phyloP scores from a whole-genome alignment of 2,113 vertebrate genomes.

The Gymnobelideus leadbeateri region DNA sequence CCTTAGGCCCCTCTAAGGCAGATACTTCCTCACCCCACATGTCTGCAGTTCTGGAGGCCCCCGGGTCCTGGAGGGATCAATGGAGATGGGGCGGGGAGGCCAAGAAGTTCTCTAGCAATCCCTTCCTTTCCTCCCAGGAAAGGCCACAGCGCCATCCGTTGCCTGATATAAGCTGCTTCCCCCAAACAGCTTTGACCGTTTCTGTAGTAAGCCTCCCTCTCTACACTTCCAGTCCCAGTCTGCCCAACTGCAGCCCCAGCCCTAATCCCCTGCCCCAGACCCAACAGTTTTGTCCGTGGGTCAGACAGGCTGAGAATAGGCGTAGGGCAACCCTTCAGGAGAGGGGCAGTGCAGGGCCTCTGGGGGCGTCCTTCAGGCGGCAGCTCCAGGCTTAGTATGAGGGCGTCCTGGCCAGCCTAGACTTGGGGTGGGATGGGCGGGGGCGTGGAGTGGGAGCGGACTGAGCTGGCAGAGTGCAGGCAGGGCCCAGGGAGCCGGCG shows the following conservation, averaged over 20 bases:
- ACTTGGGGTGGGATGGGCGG: constrained; percentile 51
- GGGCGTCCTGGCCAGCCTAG: not conserved
- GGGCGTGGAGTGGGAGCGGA: constrained; percentile 64
- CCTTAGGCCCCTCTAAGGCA: not conserved
- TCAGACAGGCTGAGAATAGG: not conserved
- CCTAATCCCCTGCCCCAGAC: not conserved
- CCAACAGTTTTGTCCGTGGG: not conserved
- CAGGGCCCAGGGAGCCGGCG: not conserved
- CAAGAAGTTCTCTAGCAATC: not conserved
- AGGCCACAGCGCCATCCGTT: not conserved
- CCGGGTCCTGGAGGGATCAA: not conserved
- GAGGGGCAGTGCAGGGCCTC: not conserved
- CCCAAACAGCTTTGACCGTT: not conserved
- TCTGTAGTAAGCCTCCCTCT: not conserved
- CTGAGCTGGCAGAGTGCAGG: constrained; percentile 22
- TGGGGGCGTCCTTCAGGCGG: not conserved
- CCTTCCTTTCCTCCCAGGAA: constrained; percentile 20
- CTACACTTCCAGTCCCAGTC: not conserved
- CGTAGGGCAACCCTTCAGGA: not conserved
- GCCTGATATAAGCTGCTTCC: not conserved
- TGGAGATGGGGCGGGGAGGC: not conserved
- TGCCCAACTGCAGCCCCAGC: not conserved
- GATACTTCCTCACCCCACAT: not conserved
- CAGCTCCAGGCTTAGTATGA: not conserved
- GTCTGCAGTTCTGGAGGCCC: not conserved